A percentile compares a stretch with the other conserved stretches of the same genome.
These are phyloP conservation scores for Tenebrio molitor DNA, from an alignment of 1,140 invertebrate species.

Conservation along the genomic window DNA sequence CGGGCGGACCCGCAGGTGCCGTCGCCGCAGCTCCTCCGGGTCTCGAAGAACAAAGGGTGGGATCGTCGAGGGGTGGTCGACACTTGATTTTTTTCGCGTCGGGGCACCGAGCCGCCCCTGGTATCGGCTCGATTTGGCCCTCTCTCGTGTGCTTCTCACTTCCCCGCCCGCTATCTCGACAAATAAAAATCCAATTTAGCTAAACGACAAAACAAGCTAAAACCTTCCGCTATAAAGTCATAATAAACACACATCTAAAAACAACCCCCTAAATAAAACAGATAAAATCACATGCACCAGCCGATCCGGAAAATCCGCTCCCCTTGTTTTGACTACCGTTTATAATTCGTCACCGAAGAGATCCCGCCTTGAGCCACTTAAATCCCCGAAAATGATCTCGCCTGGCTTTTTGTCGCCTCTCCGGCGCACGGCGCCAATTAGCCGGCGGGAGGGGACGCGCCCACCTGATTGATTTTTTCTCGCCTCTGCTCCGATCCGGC, in stretches of 20 bases:
- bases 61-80: too few relatives aligned
- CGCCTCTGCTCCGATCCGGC: background rate
- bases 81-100: too few relatives aligned
- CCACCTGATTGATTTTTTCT: conserved; percentile 15
- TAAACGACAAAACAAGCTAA: conserved; percentile 59
- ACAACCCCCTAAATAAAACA: conserved; percentile 57
- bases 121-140: background rate
- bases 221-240: conserved; percentile 60
- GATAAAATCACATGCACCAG: conserved; percentile 55
- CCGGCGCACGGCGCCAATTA: background rate
- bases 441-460: background rate
- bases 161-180: conserved; percentile 47
- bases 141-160: conserved; percentile 19
- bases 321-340: conserved; percentile 59
- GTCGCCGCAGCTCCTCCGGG: too few relatives aligned
- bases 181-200: conserved; percentile 64
- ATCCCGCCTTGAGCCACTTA: conserved; percentile 19
- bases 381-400: conserved; percentile 19
- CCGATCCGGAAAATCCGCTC: conserved; percentile 9
- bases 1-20: too few relatives aligned
- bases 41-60: too few relatives aligned
- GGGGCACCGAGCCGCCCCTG: background rate
- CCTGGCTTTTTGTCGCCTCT: background rate
- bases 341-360: conserved; percentile 49
- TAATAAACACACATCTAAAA: conserved; percentile 61